Evolutionary conservation across 1,140 invertebrate genomes (phyloP).

Genomic region (Temnothorax curvispinosus): DNA sequence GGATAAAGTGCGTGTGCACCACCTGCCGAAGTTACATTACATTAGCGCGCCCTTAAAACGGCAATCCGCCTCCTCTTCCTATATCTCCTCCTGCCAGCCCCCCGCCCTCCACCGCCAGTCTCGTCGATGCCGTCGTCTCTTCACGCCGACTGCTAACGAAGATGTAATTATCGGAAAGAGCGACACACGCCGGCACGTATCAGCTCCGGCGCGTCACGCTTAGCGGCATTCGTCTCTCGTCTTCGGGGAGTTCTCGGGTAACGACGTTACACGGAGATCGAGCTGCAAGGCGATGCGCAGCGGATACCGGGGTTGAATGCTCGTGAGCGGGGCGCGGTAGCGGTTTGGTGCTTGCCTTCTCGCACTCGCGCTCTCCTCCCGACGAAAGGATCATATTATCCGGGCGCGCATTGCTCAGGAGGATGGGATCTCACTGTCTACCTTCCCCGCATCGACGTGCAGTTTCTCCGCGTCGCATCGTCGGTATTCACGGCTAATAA

Average conservation of each 20-base stretch:
- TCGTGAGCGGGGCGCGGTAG: neutral
- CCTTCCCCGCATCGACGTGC: slow-evolving; percentile 15
- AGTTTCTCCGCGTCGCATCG: slow-evolving; percentile 54
- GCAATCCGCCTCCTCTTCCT: slow-evolving; percentile 7
- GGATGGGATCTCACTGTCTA: slow-evolving; percentile 33
- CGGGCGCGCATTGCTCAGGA: slow-evolving; percentile 39
- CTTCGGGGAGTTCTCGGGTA: slow-evolving; percentile 71
- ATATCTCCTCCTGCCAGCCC: neutral
- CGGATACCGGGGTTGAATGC: slow-evolving; percentile 16
- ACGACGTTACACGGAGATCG: slow-evolving; percentile 78
- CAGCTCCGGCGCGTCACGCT: slow-evolving; percentile 72
- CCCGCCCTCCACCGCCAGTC: neutral
- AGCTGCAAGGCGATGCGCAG: slow-evolving; percentile 55
- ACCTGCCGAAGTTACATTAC: slow-evolving; percentile 57
- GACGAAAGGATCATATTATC: slow-evolving; percentile 73
- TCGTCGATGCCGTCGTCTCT: neutral
- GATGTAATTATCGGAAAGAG: slow-evolving; percentile 81
- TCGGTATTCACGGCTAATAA: slow-evolving; percentile 73
- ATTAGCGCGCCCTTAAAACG: slow-evolving; percentile 61
- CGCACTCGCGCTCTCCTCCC: slow-evolving; percentile 11
- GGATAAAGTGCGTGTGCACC: slow-evolving; percentile 66
- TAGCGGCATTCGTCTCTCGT: slow-evolving; percentile 76
- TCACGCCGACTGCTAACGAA: slow-evolving; percentile 77
- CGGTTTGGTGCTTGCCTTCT: slow-evolving; percentile 52
- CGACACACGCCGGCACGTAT: slow-evolving; percentile 75